These are phyloP conservation scores for Hypomesus transpacificus DNA, from an alignment of 2,113 vertebrate genomes.

Conservation along the genomic window DNA sequence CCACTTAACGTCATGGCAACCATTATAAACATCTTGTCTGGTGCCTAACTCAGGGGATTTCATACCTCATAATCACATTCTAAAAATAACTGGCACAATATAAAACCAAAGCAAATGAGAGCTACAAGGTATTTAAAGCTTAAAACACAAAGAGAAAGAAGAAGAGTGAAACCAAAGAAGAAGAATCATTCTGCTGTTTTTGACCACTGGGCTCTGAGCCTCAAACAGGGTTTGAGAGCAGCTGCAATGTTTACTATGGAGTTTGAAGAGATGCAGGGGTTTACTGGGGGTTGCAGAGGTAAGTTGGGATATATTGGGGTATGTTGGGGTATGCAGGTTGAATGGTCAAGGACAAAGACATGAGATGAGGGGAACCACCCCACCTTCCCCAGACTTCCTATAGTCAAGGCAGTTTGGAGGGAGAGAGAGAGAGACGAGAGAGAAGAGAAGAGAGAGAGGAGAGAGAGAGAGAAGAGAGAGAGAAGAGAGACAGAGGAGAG, in stretches of 20 bases:
- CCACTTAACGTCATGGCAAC: no score
- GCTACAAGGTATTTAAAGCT: slow-evolving; percentile 46
- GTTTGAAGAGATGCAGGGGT: background rate
- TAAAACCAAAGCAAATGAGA: slow-evolving; percentile 26
- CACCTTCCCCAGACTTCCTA: slow-evolving; percentile 25
- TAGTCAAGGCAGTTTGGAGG: slow-evolving; percentile 49
- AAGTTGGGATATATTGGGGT: no score
- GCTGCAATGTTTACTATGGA: slow-evolving; percentile 55
- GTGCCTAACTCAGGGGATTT: slow-evolving; percentile 6
- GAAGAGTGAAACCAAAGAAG: slow-evolving; percentile 42
- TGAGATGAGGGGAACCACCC: no score
- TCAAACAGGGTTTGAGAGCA: slow-evolving; percentile 71
- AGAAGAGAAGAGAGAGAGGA: slow-evolving; percentile 11
- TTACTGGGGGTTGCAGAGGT: background rate
- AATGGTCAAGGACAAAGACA: no score
- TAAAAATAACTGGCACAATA: slow-evolving; percentile 20
- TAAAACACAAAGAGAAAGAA: slow-evolving; percentile 25
- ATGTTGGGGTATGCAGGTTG: no score
- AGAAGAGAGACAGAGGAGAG: slow-evolving; percentile 10
- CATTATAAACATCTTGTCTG: no score
- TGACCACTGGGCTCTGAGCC: slow-evolving; percentile 75
- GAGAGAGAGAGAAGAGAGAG: slow-evolving; percentile 1
- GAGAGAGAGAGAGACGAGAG: slow-evolving; percentile 1
- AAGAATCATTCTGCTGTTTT: slow-evolving; percentile 68
- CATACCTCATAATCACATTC: background rate